Evolutionary conservation across 1,140 invertebrate genomes (phyloP).

Genomic region (Batillaria attramentaria): DNA sequence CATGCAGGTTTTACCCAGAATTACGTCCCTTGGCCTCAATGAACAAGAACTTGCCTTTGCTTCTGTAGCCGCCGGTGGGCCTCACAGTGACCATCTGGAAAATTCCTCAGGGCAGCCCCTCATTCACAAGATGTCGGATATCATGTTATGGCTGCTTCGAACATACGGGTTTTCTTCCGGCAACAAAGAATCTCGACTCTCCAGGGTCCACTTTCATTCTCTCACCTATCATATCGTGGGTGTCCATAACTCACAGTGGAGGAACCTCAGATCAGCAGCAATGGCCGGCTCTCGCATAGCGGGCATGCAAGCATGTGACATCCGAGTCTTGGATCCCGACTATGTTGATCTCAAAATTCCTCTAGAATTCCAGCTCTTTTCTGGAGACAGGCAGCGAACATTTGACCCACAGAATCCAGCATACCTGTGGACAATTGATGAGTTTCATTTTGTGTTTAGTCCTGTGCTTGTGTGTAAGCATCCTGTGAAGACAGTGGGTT

Average conservation of each 20-base stretch:
- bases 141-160: constrained; percentile 71
- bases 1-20: constrained; percentile 69
- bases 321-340: constrained; percentile 52
- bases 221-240: constrained; percentile 74
- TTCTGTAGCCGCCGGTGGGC: constrained; percentile 67
- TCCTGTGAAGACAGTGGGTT: constrained; percentile 73
- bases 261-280: constrained; percentile 69
- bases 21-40: constrained; percentile 72
- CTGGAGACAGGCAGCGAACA: constrained; percentile 58
- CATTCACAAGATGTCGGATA: constrained; percentile 71
- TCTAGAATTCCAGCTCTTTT: constrained; percentile 66
- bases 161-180: constrained; percentile 68
- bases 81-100: constrained; percentile 67
- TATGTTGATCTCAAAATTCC: constrained; percentile 68
- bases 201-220: constrained; percentile 73
- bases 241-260: constrained; percentile 65
- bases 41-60: constrained; percentile 73
- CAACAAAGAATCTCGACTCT: constrained; percentile 64
- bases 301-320: constrained; percentile 72
- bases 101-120: constrained; percentile 59
- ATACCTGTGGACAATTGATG: constrained; percentile 68
- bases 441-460: constrained; percentile 72
- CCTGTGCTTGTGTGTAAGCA: constrained; percentile 73
- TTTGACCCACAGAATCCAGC: constrained; percentile 67
- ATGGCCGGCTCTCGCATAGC: constrained; percentile 72